Evolutionary conservation across 2,888 invertebrate species (phyloP).

Genomic region (Caenorhabditis sp.): DNA sequence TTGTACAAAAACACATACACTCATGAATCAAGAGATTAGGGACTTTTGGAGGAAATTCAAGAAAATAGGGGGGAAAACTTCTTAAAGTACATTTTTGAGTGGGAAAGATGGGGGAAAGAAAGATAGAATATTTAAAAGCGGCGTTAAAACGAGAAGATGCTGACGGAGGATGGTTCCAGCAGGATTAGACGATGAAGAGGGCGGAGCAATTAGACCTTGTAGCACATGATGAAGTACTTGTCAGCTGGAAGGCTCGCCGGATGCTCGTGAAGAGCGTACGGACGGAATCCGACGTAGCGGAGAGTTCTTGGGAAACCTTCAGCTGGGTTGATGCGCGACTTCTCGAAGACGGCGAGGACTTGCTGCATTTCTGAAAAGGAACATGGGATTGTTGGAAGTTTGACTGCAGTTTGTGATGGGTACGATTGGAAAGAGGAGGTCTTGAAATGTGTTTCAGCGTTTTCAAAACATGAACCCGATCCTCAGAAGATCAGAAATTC

Average conservation of each 20-base stretch:
- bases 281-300: conserved; percentile 76
- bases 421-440: too few relatives aligned
- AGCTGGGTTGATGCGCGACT: conserved; percentile 59
- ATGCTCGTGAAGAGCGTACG: conserved; percentile 68
- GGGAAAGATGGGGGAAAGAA: background rate
- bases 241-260: conserved; percentile 64
- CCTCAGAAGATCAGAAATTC: too few relatives aligned
- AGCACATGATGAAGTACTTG: conserved; percentile 73
- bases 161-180: conserved; percentile 3
- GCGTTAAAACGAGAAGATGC: conserved; percentile 39
- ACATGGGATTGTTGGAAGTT: too few relatives aligned
- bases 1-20: conserved; percentile 34
- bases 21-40: background rate
- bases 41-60: background rate
- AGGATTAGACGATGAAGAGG: background rate
- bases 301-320: conserved; percentile 75
- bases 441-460: too few relatives aligned
- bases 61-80: background rate
- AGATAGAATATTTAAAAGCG: conserved; percentile 5
- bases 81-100: conserved; percentile 35
- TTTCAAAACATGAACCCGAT: too few relatives aligned
- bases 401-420: too few relatives aligned
- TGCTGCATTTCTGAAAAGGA: conserved; percentile 62
- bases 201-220: conserved; percentile 66
- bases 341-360: conserved; percentile 73